phyloP scores from a whole-genome alignment of 2,797 vertebrate species.

The Hoplostethus mediterraneus region DNA sequence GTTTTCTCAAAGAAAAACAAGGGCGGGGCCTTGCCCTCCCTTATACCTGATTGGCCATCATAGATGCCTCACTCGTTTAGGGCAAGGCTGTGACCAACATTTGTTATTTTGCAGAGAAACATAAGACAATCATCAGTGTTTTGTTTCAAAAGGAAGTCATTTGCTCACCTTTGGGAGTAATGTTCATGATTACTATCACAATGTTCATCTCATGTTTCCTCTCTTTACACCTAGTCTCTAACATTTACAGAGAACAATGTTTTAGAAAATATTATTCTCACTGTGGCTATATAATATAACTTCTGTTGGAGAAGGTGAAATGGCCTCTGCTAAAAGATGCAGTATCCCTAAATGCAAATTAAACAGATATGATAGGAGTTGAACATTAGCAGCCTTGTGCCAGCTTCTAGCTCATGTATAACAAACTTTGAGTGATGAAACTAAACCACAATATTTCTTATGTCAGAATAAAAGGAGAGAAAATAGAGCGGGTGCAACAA shows the following conservation, averaged over 20 bases:
- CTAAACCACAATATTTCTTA: conserved; percentile 67
- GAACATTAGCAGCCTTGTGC: conserved; percentile 59
- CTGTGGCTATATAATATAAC: neutral
- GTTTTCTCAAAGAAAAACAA: conserved; percentile 70
- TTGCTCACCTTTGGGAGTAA: conserved; percentile 56
- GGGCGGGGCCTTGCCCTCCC: conserved; percentile 54
- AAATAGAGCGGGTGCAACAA: conserved; percentile 65
- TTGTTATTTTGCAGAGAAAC: conserved; percentile 1
- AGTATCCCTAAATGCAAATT: conserved; percentile 28
- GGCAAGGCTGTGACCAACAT: conserved; percentile 48
- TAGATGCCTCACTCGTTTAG: conserved; percentile 67
- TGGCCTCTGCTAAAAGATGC: conserved; percentile 9
- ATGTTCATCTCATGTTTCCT: neutral
- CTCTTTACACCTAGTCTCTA: neutral
- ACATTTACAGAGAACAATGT: neutral
- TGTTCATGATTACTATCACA: conserved; percentile 42
- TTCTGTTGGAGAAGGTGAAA: conserved; percentile 12
- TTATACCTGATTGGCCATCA: conserved; percentile 61
- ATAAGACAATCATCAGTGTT: conserved; percentile 47
- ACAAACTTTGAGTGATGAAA: conserved; percentile 66
- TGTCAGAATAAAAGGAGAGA: conserved; percentile 58
- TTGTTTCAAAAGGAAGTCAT: conserved; percentile 51
- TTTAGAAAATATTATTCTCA: conserved; percentile 6
- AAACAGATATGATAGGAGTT: conserved; percentile 50
- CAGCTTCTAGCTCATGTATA: conserved; percentile 63